Evolutionary conservation across 2,797 vertebrate species (phyloP), one percentile per base, ranked within the genome.

Genomic region (Megalops cyprinoides): DNA sequence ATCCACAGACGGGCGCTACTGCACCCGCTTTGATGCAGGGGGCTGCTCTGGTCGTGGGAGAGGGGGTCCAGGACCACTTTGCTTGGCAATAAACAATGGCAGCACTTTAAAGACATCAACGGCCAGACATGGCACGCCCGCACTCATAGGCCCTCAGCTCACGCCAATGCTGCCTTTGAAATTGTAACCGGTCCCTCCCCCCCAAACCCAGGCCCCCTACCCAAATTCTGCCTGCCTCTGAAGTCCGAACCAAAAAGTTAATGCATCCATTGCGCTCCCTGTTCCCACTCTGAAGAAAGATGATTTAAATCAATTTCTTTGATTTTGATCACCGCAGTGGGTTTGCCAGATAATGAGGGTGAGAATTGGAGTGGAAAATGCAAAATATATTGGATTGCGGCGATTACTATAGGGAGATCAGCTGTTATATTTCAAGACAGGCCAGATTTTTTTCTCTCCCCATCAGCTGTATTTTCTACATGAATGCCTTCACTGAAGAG

Each of bases 221-320:
- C 53, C 73, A 74, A 18, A n/a, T n/a, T n/a, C n/a, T 44, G 20
- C 71, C 80, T 51, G 73, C 76, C 78, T 87, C 58, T 80, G 79
- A 65, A 77, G 81, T 79, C 80, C 83, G 84, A 76, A 81, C 82
- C 71, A 83, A 85, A 85, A 78, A 86, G 82, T 87, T 71, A 77
- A 85, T 87, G 84, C 85, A 85, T 86, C 81, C 65, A 84, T 42
- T 83, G 79, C 81, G 42, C 81, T 79, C 55, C 44, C 84, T 82
- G 73, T 81, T 80, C 73, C 28, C 58, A n/a, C 28, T 84, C 80
- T 81, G 84, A 74, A n/a, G 82, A 85, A 81, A 87, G 85, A 85
- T 84, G 85, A 85, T 86, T 84, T 82, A 78, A 87, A 92, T 94
- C 91, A 88, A 89, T 93, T 90, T 85, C 89, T 93, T 90, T 89